Base-by-base conservation (phyloP, 2,797 vertebrate species). In the Cynodonichthys magdalenae region DNA sequence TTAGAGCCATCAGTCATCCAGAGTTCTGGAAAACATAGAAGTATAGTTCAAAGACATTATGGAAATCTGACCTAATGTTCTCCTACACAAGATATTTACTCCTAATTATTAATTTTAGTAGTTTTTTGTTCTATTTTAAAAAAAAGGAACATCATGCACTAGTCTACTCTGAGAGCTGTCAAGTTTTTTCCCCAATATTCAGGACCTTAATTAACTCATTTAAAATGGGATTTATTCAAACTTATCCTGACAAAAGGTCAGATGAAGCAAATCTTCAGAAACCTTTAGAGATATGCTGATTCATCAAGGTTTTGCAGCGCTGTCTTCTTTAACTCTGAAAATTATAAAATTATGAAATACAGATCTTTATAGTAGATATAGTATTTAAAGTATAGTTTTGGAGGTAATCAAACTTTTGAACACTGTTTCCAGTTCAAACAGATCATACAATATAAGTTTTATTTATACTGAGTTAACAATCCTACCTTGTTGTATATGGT, bases 251-350 rank as follows among this genome's bases (percentile, higher is more conserved):
- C n/a, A 4, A 54, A 46, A 63, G 18, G 52, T 27, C 42, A 54
- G 19, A 34, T 54, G 42, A 53, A 47, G 52, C 6, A 27, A 48
- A 63, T 54, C 44, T 28, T 51, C 27, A 42, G n/a, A 46, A 61
- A 44, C 34, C 48, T 52, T 18, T 8, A 14, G 5, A 50, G 20
- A 28, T 27, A 15, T 5, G 1, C 47, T 60, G n/a, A 51, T 24
- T 51, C 59, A 29, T 59, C 29, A 48, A 59, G 10, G 17, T 8
- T 53, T 27, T 39, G 28, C 15, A 31, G 10, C 31, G 27, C 14
- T 15, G 17, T 39, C 51, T 61, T 42, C 12, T 28, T 9, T 8
- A 6, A n/a, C 19, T 10, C 3, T 24, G 46, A 36, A 19, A 41
- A 14, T 58, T 18, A 3, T 59, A 36, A 19, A 41, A 14, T 58